Percentiles rank a stretch among this genome's conserved stretches.
These are phyloP conservation scores for Panthera uncia DNA, from an alignment of 2,113 vertebrate genomes.

Conservation along the genomic window DNA sequence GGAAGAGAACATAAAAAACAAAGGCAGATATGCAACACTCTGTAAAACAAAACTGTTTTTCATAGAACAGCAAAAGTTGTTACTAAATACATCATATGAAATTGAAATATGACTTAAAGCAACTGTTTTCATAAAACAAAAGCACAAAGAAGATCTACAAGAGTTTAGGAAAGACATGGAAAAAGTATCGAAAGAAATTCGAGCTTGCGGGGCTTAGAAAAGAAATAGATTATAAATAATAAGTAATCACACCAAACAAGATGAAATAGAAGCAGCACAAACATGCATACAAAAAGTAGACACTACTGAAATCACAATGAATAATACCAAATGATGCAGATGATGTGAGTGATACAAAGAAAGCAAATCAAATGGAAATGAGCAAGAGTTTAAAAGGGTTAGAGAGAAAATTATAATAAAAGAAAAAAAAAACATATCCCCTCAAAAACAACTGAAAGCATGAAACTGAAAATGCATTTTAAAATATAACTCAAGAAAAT, in stretches of 20 bases:
- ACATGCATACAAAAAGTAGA: neutral
- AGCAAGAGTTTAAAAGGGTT: neutral
- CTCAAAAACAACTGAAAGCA: neutral
- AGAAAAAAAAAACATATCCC: neutral
- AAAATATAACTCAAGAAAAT: neutral
- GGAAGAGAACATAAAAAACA: neutral
- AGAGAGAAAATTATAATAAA: neutral
- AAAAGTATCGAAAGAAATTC: neutral
- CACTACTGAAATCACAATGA: neutral
- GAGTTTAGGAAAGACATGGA: neutral
- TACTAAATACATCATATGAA: neutral
- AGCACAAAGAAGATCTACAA: neutral
- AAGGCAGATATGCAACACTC: neutral
- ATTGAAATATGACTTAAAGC: neutral
- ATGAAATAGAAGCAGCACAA: neutral
- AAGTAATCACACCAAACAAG: neutral
- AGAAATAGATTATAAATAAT: neutral
- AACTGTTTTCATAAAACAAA: constrained; percentile 15
- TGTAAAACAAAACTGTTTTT: neutral
- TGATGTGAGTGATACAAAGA: neutral
- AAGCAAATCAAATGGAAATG: neutral
- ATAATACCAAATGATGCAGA: neutral
- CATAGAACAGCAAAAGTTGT: neutral
- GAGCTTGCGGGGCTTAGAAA: neutral
- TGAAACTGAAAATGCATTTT: neutral